Evolutionary conservation across 2,797 vertebrate species (phyloP).

Genomic region (Scarus forsteni): DNA sequence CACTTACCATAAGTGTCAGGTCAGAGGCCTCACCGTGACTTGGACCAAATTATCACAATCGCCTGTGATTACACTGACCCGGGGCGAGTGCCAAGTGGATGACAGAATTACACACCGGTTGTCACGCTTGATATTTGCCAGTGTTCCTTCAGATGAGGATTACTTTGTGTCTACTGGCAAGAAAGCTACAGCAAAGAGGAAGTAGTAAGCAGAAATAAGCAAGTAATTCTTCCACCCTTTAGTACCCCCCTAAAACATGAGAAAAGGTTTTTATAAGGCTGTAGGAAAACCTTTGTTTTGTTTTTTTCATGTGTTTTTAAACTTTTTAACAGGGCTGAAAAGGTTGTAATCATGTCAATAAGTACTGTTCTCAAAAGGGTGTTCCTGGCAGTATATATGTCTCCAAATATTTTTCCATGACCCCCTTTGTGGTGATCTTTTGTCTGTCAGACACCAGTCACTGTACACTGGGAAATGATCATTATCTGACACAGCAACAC

Average conservation of each 20-base stretch:
- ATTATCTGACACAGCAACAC: conserved; percentile 54
- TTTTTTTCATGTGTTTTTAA: conserved; percentile 21
- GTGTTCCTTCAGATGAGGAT: conserved; percentile 37
- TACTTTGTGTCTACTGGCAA: conserved; percentile 53
- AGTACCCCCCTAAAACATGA: conserved; percentile 4
- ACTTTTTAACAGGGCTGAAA: conserved; percentile 18
- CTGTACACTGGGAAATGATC: conserved; percentile 50
- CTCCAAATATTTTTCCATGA: conserved; percentile 37
- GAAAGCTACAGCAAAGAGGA: conserved; percentile 10
- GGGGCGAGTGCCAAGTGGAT: conserved; percentile 53
- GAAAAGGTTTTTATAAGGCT: conserved; percentile 1
- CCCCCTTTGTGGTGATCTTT: conserved; percentile 47
- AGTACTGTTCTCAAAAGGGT: conserved; percentile 34
- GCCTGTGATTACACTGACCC: conserved; percentile 57
- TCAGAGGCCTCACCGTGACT: conserved; percentile 65
- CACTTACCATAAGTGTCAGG: conserved; percentile 45
- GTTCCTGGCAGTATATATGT: conserved; percentile 56
- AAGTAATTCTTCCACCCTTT: conserved; percentile 9
- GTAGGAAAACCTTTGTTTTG: conserved; percentile 7
- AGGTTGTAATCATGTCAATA: conserved; percentile 58
- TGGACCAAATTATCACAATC: conserved; percentile 69
- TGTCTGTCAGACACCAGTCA: conserved; percentile 58
- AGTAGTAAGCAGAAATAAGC: conserved; percentile 17
- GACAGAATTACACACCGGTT: conserved; percentile 64
- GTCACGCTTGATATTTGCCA: conserved; percentile 68